Conservation (phyloP, 1,140 invertebrate genomes). For the Saccostrea echinata region DNA sequence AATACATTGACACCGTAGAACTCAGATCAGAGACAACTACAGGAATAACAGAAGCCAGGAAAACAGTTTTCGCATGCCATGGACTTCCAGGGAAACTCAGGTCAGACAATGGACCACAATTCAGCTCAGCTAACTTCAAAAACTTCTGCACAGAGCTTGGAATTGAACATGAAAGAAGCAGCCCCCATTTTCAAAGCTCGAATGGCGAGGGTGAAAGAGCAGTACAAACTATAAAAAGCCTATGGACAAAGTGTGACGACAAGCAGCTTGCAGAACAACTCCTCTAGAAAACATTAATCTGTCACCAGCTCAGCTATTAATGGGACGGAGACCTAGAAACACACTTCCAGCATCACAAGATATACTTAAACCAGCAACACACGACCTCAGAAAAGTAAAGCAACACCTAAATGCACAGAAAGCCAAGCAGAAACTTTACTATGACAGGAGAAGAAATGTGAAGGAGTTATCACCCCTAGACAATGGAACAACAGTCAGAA, state of each 20-base stretch:
- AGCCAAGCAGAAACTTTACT: slow-evolving; percentile 55
- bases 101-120: slow-evolving; percentile 80
- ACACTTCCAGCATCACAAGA: slow-evolving; percentile 51
- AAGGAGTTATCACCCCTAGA: slow-evolving; percentile 49
- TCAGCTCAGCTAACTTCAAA: slow-evolving; percentile 76
- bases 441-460: slow-evolving; percentile 49
- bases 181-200: slow-evolving; percentile 61
- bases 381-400: slow-evolving; percentile 52
- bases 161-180: slow-evolving; percentile 59
- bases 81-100: slow-evolving; percentile 69
- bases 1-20: slow-evolving; percentile 53
- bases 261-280: slow-evolving; percentile 59
- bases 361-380: slow-evolving; percentile 52
- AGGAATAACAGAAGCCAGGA: too few species aligned
- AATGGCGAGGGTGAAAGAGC: slow-evolving; percentile 9
- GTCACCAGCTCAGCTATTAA: slow-evolving; percentile 64
- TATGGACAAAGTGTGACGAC: slow-evolving; percentile 31
- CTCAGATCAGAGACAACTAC: slow-evolving; percentile 29
- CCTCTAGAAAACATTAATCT: slow-evolving; percentile 57
- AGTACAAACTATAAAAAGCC: too few species aligned
- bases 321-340: slow-evolving; percentile 61
- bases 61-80: slow-evolving; percentile 53
- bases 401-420: slow-evolving; percentile 50
- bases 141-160: slow-evolving; percentile 50
- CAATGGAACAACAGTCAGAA: slow-evolving; percentile 16